Evolutionary conservation across 2,888 invertebrate genomes (phyloP).

Genomic region (Torymus auratus): DNA sequence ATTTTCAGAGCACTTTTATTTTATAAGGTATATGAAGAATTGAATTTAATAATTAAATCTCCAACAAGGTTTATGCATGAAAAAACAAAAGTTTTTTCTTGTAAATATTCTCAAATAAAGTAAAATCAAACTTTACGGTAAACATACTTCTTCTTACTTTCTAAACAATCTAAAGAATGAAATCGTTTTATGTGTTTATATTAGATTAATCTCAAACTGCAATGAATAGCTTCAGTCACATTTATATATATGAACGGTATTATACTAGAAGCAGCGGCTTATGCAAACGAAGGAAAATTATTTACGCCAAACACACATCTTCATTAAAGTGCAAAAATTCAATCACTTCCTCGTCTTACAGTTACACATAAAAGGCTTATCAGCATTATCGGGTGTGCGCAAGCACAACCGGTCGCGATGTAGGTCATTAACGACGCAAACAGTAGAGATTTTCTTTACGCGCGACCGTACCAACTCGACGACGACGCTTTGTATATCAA

Average conservation of each 20-base stretch:
- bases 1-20: slow-evolving; percentile 8
- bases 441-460: slow-evolving; percentile 1
- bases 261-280: no score
- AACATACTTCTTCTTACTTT: no score
- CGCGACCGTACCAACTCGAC: background rate
- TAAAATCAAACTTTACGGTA: no score
- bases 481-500: slow-evolving; percentile 11
- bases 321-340: background rate
- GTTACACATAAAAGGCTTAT: background rate
- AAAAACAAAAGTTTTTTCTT: no score
- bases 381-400: slow-evolving; percentile 5
- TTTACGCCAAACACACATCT: background rate
- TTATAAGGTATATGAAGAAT: background rate
- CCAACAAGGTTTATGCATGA: background rate
- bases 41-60: slow-evolving; percentile 22
- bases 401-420: slow-evolving; percentile 31
- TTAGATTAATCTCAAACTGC: background rate
- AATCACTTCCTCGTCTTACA: slow-evolving; percentile 9
- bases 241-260: no score
- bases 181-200: background rate
- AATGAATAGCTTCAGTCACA: background rate
- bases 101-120: no score
- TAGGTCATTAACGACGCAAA: slow-evolving; percentile 37
- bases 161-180: no score
- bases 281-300: no score